Base-by-base conservation (phyloP, 2,797 vertebrate genomes). In the Gallinago stenura region DNA sequence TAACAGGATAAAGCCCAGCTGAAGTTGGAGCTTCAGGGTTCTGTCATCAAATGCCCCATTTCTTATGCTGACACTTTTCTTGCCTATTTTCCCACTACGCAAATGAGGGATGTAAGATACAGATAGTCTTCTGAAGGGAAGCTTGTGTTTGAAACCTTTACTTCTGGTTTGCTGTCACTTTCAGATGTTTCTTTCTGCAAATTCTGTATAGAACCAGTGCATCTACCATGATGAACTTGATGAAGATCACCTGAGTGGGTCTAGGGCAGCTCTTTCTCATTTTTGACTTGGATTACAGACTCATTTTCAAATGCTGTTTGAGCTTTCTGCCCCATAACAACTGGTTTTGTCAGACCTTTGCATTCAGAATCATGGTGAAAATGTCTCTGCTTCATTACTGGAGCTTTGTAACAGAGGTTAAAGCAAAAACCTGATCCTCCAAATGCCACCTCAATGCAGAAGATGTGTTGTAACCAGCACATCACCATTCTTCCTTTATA, bases 321-420 rank as follows among this genome's bases (percentile, higher is more conserved):
- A 90, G 33, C 62, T 76, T 91, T 87, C 46, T 51, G 58, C 45
- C 37, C 30, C 3, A 0, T 69, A 30, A 66, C 18, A 70, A 21
- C 39, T 48, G 31, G 9, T 79, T 95, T 95, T 88, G 16, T 89
- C 39, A 84, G 51, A 84, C 6, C 28, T 94, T 87, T 93, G 25
- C 10, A 15, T 75, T 87, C 35, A 76, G 51, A 65, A 39, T 82
- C 28, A 11, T 12, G 14, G 21, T 82, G 70, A 92, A 94, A 94
- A 90, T 72, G 24, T 61, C 37, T 35, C 72, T n/a, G 8, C 79
- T 90, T 71, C 28, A 3, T 82, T 72, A 58, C 17, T 83, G 50
- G 17, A 62, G 43, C 30, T 86, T 86, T 76, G 43, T 25, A 45
- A 13, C 12, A n/a, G 20, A 62, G 15, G 58, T 75, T 58, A 69